phyloP scores from a whole-genome alignment of 2,888 invertebrate genomes.

The Clepsis dumicolana region DNA sequence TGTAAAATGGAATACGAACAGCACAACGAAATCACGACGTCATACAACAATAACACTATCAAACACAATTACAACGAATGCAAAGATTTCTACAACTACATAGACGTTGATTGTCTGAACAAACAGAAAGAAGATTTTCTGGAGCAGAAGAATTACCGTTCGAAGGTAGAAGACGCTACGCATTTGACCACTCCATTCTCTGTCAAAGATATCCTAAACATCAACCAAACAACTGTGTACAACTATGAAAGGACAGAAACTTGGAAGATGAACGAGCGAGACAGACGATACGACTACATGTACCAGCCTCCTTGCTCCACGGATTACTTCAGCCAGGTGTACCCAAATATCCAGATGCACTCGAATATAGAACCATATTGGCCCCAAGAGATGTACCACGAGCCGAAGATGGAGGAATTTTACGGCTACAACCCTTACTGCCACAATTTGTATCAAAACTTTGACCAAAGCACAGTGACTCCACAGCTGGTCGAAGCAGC shows the following conservation, averaged over 20 bases:
- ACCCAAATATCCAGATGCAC: constrained; percentile 68
- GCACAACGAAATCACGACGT: constrained; percentile 73
- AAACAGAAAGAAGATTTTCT: constrained; percentile 58
- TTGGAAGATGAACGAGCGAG: constrained; percentile 70
- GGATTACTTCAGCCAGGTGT: constrained; percentile 70
- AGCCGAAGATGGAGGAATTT: constrained; percentile 73
- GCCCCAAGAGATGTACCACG: constrained; percentile 71
- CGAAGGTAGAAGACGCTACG: constrained; percentile 64
- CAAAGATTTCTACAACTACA: constrained; percentile 67
- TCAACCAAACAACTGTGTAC: constrained; percentile 64
- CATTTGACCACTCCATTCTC: constrained; percentile 73
- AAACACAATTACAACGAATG: constrained; percentile 70
- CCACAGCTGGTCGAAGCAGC: constrained; percentile 53
- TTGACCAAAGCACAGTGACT: constrained; percentile 61
- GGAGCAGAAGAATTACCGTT: constrained; percentile 60
- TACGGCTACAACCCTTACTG: constrained; percentile 75
- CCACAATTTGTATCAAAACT: constrained; percentile 71
- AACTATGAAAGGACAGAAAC: constrained; percentile 70
- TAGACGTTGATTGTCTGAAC: constrained; percentile 56
- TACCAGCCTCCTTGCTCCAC: constrained; percentile 66
- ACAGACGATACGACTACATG: constrained; percentile 63
- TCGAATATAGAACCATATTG: constrained; percentile 71
- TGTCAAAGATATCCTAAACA: constrained; percentile 78
- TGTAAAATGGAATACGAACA: constrained; percentile 76
- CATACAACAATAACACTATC: constrained; percentile 68